phyloP scores from a whole-genome alignment of 2,797 vertebrate species.

The Pseudochirops cupreus region DNA sequence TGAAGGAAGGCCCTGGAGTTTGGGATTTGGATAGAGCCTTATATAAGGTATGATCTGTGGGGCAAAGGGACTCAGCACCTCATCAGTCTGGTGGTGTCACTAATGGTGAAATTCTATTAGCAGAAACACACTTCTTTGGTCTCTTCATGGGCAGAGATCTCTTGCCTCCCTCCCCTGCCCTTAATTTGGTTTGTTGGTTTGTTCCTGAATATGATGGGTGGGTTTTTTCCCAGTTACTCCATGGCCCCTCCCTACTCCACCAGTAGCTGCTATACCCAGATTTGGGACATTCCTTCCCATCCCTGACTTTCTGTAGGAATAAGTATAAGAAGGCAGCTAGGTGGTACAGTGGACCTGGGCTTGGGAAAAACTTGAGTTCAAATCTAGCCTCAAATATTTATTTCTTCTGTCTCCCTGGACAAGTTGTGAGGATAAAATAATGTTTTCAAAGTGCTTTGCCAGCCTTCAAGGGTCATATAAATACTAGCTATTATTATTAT shows the following conservation, averaged over 20 bases:
- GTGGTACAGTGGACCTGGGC: neutral
- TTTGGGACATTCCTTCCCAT: neutral
- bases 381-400: neutral
- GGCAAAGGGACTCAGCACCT: neutral
- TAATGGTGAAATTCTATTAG: neutral
- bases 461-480: neutral
- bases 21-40: neutral
- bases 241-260: neutral
- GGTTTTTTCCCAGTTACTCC: neutral
- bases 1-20: neutral
- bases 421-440: neutral
- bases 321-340: neutral
- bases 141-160: too few relatives aligned
- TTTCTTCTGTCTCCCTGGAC: neutral
- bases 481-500: neutral
- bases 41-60: neutral
- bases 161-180: too few relatives aligned
- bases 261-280: neutral
- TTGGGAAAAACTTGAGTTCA: neutral
- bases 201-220: neutral
- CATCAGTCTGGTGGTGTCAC: neutral
- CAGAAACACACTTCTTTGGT: neutral
- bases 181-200: neutral
- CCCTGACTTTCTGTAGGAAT: neutral
- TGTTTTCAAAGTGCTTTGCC: neutral